Evolutionary conservation across 1,140 invertebrate species (phyloP).

Genomic region (Ladona fulva): DNA sequence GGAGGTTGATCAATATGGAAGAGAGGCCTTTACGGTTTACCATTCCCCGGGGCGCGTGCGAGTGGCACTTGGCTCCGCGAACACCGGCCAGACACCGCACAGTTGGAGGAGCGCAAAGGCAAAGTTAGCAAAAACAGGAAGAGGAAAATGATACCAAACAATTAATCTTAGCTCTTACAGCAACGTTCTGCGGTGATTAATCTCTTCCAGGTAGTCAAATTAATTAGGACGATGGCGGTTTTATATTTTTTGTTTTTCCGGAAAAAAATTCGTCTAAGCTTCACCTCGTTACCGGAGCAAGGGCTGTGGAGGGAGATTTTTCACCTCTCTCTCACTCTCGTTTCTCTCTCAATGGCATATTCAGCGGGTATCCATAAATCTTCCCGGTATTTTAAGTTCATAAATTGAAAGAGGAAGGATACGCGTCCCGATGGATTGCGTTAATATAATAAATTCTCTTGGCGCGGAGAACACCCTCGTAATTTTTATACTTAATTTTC

Average conservation of each 20-base stretch:
- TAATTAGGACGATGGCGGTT: slow-evolving; percentile 4
- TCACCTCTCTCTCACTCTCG: neutral
- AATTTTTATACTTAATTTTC: neutral
- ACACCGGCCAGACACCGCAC: neutral
- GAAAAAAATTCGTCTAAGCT: neutral
- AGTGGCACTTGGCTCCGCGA: neutral
- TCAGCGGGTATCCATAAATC: neutral
- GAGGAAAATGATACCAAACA: neutral
- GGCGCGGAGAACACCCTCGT: neutral
- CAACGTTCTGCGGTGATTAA: neutral
- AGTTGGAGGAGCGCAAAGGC: neutral
- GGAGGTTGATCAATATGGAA: no score
- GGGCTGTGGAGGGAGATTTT: neutral
- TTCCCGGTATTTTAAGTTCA: neutral
- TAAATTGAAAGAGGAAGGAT: neutral
- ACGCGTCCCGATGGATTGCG: neutral
- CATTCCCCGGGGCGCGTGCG: neutral
- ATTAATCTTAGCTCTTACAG: neutral
- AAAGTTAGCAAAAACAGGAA: neutral
- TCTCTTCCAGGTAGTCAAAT: neutral
- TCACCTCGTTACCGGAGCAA: neutral
- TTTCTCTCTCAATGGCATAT: neutral
- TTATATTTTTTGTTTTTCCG: neutral
- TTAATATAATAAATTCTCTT: neutral
- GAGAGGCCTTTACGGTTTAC: no score